These are phyloP conservation scores for Nymphalis polychloros DNA, from an alignment of 2,888 invertebrate genomes.

Conservation along the genomic window DNA sequence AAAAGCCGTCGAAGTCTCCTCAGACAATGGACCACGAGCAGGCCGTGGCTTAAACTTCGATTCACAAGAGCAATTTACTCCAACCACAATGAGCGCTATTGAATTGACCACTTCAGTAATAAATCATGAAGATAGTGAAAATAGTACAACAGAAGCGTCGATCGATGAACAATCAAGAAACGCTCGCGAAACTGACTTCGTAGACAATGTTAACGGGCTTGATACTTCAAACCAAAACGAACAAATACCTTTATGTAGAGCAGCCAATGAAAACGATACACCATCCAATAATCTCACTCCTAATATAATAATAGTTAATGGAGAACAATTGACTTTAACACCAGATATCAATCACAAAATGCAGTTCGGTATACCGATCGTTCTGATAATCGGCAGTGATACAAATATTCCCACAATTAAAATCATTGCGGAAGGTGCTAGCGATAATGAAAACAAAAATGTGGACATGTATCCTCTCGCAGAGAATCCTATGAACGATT, in stretches of 20 bases:
- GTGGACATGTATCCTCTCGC: not conserved
- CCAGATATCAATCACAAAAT: slow-evolving; percentile 11
- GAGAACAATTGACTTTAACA: slow-evolving; percentile 19
- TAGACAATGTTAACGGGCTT: slow-evolving; percentile 13
- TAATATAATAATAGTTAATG: slow-evolving; percentile 29
- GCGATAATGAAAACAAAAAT: not conserved
- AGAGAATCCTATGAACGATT: slow-evolving; percentile 13
- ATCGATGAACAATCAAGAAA: slow-evolving; percentile 34
- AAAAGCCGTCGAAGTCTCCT: slow-evolving; percentile 3
- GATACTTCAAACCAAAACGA: slow-evolving; percentile 16
- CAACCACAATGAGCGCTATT: slow-evolving; percentile 1
- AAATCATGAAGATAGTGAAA: slow-evolving; percentile 19
- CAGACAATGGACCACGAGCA: slow-evolving; percentile 7
- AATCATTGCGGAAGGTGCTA: slow-evolving; percentile 24
- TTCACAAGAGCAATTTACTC: not conserved
- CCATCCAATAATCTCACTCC: not conserved
- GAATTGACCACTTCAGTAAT: slow-evolving; percentile 6
- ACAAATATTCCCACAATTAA: slow-evolving; percentile 29
- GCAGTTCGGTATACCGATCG: slow-evolving; percentile 27
- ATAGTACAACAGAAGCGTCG: slow-evolving; percentile 19
- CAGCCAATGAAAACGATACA: slow-evolving; percentile 7
- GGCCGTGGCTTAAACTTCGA: slow-evolving; percentile 20
- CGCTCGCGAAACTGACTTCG: slow-evolving; percentile 19
- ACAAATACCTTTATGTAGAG: slow-evolving; percentile 7
- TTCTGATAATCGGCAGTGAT: slow-evolving; percentile 26